phyloP scores from a whole-genome alignment of 2,797 vertebrate genomes.

The Heliangelus exortis region DNA sequence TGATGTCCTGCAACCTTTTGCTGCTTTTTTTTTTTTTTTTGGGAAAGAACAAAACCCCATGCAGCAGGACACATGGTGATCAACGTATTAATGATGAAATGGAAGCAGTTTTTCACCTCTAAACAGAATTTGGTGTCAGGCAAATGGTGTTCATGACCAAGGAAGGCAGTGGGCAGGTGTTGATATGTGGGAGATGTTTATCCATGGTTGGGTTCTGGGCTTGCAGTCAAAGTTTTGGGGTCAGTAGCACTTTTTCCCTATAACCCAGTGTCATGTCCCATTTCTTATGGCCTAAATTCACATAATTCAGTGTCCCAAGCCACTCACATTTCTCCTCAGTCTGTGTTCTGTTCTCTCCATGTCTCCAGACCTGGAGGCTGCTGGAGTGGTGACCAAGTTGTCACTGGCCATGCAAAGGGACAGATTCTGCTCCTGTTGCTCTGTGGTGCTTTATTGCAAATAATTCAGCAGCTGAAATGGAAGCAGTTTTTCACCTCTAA shows the following conservation, averaged over 20 bases:
- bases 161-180: background rate
- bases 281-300: background rate
- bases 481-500: too few relatives aligned
- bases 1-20: background rate
- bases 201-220: background rate
- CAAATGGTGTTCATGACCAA: background rate
- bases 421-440: background rate
- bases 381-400: background rate
- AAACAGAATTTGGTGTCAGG: too few relatives aligned
- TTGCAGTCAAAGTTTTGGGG: background rate
- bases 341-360: background rate
- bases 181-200: background rate
- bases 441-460: background rate
- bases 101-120: background rate
- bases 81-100: accelerated
- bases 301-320: background rate
- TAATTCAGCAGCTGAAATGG: too few relatives aligned
- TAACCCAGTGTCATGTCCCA: background rate
- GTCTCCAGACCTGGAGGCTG: background rate
- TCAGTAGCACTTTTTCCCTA: background rate
- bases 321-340: background rate
- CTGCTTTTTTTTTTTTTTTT: background rate
- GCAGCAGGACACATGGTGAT: background rate
- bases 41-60: background rate
- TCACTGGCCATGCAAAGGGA: background rate